Evolutionary conservation across 2,113 vertebrate genomes (phyloP).

Genomic region (Apaloderma vittatum): DNA sequence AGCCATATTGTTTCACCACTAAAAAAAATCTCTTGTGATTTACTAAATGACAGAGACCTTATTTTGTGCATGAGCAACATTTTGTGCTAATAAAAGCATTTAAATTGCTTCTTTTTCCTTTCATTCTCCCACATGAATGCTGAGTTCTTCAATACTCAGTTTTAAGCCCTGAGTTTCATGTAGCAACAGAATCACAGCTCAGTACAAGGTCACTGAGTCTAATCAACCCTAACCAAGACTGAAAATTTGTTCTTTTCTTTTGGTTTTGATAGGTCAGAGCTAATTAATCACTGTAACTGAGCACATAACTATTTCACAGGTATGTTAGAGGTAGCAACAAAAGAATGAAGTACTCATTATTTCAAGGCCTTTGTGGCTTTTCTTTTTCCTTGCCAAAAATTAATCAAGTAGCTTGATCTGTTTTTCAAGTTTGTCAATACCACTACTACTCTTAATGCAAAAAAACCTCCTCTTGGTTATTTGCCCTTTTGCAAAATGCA

Average conservation of each 20-base stretch:
- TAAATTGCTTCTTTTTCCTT: not conserved
- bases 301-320: not conserved
- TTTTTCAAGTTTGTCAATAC: not conserved
- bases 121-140: not conserved
- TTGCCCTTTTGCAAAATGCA: not conserved
- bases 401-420: not conserved
- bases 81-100: not conserved
- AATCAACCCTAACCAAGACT: not conserved
- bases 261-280: not conserved
- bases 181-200: not conserved
- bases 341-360: not conserved
- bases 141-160: not conserved
- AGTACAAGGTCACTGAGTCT: not conserved
- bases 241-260: not conserved
- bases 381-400: not conserved
- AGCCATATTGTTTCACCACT: not conserved
- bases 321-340: not conserved
- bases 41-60: not conserved
- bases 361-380: not conserved
- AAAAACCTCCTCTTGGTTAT: rapidly evolving
- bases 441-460: not conserved
- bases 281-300: not conserved
- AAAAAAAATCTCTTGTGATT: not conserved
- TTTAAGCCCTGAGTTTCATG: not conserved
- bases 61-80: not conserved